Conservation (phyloP, 2,797 vertebrate species). For the Aphelocoma californica region DNA sequence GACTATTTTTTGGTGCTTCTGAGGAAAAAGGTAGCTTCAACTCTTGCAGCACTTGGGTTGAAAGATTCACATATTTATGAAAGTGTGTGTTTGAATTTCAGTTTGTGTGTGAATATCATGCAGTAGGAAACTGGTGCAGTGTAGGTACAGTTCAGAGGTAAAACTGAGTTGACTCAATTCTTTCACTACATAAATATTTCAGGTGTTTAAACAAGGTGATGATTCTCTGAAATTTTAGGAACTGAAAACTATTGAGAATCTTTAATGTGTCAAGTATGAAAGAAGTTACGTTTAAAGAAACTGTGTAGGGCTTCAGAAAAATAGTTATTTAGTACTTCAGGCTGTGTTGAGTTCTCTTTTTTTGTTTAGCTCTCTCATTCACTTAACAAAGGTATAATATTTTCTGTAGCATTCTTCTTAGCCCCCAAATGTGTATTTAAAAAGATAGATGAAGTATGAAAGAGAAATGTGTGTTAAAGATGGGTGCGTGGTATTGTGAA, state of each 20-base stretch:
- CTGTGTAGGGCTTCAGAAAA: not conserved
- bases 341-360: conserved; percentile 14
- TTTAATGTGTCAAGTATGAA: conserved; percentile 11
- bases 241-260: not conserved
- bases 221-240: conserved; percentile 17
- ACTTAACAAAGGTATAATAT: conserved; percentile 43
- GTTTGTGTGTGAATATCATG: not conserved
- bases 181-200: not conserved
- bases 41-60: conserved; percentile 8
- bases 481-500: not conserved
- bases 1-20: conserved; percentile 10
- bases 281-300: conserved; percentile 35
- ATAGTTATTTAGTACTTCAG: conserved; percentile 24
- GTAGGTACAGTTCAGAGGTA: not conserved
- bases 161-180: not conserved
- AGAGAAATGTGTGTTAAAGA: conserved; percentile 1
- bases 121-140: not conserved
- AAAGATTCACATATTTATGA: conserved; percentile 18
- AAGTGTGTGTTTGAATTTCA: not conserved
- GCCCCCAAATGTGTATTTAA: not conserved
- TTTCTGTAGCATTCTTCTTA: conserved; percentile 49
- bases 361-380: conserved; percentile 19
- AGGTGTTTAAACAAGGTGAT: not conserved
- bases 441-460: conserved; percentile 21
- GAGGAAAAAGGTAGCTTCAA: conserved; percentile 9